Base-by-base conservation (phyloP, 2,888 invertebrate species). In the Herminia tarsipennalis region DNA sequence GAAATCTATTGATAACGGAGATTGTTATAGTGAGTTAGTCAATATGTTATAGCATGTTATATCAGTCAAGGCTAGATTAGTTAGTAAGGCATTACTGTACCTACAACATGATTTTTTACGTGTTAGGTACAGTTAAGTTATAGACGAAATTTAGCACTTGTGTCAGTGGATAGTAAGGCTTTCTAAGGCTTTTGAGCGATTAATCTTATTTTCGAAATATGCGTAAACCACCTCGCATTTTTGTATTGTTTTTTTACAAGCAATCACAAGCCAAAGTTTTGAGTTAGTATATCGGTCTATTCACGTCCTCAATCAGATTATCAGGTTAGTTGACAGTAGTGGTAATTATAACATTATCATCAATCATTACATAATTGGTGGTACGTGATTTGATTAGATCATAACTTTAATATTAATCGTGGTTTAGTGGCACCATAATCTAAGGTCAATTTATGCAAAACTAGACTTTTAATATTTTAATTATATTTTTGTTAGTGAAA, bases 371-470 rank as follows among this genome's bases (percentile, higher is more conserved):
- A 28, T 21, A 12, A 34, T 27, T 34, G 6, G 34, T 28, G 22
- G 29, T 34, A 28, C 16, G 28, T 27, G 35, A 35, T 35, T 35
- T 35, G 17, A 42, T 35, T 42, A 35, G 35, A 35, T 28, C 22
- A 34, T 29, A 29, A 30, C 14, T 20, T 9, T 62, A 55, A 55
- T 67, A 76, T 71, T 72, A 64, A 73, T 70, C 62, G 70, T 55
- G 59, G 65, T 72, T 78, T 70, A 68, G 61, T 68, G 62, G 65
- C 62, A 69, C 66, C 61, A 37, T 48, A 64, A 50, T 54, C 53
- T 73, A 77, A 82, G 73, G 78, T 68, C 70, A 64, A 66, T 66
- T 70, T 69, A 73, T 74, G 65, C 66, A 66, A 66, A 68, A 56
- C 66, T 75, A 55, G 56, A 66, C 66, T 66, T 70, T 67, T 64